Evolutionary conservation across 2,113 vertebrate genomes (phyloP).

Genomic region (Rhadina sibilatrix): DNA sequence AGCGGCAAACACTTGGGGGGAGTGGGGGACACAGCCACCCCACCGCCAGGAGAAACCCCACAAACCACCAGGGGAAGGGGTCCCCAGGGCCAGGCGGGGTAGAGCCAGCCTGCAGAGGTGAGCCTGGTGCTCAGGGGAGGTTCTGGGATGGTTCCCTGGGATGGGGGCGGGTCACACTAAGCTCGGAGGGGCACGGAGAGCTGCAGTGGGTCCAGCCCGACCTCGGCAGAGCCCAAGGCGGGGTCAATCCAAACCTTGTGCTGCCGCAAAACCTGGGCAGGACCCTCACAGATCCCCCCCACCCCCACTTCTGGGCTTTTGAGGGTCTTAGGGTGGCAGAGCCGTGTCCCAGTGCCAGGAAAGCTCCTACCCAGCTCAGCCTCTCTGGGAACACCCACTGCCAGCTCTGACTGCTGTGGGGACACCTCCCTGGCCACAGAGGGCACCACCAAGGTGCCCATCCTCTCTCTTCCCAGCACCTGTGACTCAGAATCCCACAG

Average conservation of each 20-base stretch:
- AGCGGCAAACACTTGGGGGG: neutral
- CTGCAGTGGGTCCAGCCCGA: neutral
- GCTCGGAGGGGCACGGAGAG: neutral
- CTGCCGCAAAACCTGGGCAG: neutral
- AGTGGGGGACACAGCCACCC: neutral
- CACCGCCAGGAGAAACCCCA: neutral
- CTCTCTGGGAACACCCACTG: neutral
- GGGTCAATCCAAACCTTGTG: neutral
- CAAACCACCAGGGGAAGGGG: neutral
- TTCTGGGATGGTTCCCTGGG: neutral
- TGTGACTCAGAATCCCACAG: rapidly evolving
- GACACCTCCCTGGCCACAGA: neutral
- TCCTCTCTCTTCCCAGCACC: neutral
- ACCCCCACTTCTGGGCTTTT: neutral
- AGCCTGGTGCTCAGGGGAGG: neutral
- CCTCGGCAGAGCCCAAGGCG: neutral
- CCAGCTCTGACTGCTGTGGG: neutral
- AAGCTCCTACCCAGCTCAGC: neutral
- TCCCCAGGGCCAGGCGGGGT: neutral
- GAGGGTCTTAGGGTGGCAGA: neutral
- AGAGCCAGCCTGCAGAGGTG: neutral
- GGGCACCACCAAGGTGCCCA: neutral
- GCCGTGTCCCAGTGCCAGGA: neutral
- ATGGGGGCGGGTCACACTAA: neutral
- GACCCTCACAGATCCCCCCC: neutral